These are phyloP conservation scores for Danio tinwini DNA, from an alignment of 2,797 vertebrate genomes.

Conservation along the genomic window DNA sequence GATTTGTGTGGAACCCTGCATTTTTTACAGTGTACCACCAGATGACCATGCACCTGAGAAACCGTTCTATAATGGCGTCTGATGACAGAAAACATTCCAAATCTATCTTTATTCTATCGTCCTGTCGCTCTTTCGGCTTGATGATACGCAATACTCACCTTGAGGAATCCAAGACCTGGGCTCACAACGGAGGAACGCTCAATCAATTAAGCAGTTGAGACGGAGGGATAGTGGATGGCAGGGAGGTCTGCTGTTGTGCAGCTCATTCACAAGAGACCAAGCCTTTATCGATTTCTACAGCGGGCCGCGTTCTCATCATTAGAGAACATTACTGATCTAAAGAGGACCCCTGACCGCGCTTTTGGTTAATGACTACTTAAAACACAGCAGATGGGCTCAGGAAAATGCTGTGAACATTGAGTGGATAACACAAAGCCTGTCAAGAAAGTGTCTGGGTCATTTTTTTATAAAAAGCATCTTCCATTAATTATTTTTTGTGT, in stretches of 20 bases:
- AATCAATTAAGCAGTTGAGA: conserved; percentile 45
- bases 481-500: too few species aligned
- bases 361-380: conserved; percentile 48
- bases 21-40: too few species aligned
- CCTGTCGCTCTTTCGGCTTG: neutral
- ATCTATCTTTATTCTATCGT: conserved; percentile 32
- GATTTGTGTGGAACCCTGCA: too few species aligned
- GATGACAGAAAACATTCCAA: conserved; percentile 42
- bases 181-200: neutral
- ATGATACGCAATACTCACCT: conserved; percentile 7
- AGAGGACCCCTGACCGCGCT: conserved; percentile 38
- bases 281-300: conserved; percentile 43
- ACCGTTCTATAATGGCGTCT: neutral
- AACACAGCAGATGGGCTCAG: neutral
- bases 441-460: neutral
- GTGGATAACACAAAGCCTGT: neutral
- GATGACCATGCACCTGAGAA: neutral
- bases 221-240: conserved; percentile 31
- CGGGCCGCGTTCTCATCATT: conserved; percentile 43
- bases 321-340: conserved; percentile 41
- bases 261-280: conserved; percentile 39
- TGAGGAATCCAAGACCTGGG: conserved; percentile 34
- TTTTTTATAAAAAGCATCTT: neutral
- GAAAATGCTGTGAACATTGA: conserved; percentile 3
- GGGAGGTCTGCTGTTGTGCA: conserved; percentile 33